phyloP scores from a whole-genome alignment of 2,113 vertebrate species.

The Rhinopomastus cyanomelas region DNA sequence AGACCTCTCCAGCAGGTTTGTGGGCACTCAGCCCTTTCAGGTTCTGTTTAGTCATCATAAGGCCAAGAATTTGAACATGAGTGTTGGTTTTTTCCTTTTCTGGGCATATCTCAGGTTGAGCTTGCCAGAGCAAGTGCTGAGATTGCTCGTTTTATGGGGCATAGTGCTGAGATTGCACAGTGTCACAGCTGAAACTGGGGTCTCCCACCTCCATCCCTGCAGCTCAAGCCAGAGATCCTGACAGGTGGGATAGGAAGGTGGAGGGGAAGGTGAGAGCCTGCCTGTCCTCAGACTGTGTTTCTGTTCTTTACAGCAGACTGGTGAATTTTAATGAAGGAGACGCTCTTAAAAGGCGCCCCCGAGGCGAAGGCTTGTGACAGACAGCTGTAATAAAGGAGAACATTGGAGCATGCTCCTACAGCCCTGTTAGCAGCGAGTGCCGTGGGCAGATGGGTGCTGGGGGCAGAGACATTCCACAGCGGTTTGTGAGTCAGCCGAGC shows the following conservation, averaged over 20 bases:
- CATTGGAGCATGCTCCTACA: background rate
- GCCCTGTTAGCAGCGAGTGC: background rate
- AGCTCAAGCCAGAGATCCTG: background rate
- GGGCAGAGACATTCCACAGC: conserved; percentile 29
- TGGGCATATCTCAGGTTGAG: conserved; percentile 55
- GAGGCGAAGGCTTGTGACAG: background rate
- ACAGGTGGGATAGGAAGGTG: background rate
- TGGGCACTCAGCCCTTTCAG: conserved; percentile 12
- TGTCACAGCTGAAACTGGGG: background rate
- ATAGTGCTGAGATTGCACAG: conserved; percentile 27
- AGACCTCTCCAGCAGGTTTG: background rate
- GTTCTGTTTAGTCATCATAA: conserved; percentile 32
- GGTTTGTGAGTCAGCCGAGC: background rate
- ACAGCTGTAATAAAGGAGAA: background rate
- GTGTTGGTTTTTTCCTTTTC: background rate
- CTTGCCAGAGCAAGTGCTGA: conserved; percentile 66
- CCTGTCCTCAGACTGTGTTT: background rate
- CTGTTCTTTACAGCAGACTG: background rate
- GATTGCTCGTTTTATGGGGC: conserved; percentile 24
- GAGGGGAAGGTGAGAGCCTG: background rate
- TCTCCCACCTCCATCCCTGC: background rate
- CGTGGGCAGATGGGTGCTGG: conserved; percentile 17
- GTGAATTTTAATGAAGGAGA: background rate
- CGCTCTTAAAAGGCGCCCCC: background rate
- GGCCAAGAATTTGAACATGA: background rate